These are phyloP conservation scores for Epizoanthus fatuus DNA, from an alignment of 92 coral and sea anemone species.

Conservation along the genomic window DNA sequence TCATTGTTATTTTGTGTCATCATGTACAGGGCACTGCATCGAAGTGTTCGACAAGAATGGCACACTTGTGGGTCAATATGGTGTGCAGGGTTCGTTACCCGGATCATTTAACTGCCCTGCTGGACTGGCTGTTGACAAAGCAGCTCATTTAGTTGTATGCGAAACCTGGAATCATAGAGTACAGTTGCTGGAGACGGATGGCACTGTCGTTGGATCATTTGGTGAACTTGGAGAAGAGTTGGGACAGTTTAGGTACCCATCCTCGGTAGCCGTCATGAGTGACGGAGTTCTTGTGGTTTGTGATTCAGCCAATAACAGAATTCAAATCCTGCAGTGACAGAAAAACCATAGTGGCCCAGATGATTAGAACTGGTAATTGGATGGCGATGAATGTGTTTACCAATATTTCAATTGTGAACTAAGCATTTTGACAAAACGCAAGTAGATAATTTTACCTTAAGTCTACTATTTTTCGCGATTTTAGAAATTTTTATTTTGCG, in stretches of 20 bases:
- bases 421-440: no score
- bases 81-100: constrained; percentile 8
- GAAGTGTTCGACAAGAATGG: constrained; percentile 22
- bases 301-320: constrained; percentile 24
- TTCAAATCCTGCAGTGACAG: constrained; percentile 33
- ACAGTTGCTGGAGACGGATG: constrained; percentile 32
- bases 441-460: no score
- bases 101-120: constrained; percentile 30
- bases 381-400: no score
- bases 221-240: constrained; percentile 6
- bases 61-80: constrained; percentile 9
- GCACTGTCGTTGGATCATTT: constrained; percentile 20
- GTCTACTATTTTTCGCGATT: no score
- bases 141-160: constrained; percentile 37
- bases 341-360: no score
- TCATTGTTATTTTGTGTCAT: constrained; percentile 16
- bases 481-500: no score
- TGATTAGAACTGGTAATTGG: no score
- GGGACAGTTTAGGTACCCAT: constrained; percentile 25
- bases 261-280: constrained; percentile 14
- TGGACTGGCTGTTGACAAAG: constrained; percentile 34
- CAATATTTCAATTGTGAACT: no score
- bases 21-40: constrained; percentile 14
- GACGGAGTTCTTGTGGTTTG: constrained; percentile 40
- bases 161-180: constrained; percentile 28